phyloP scores from a whole-genome alignment of 2,797 vertebrate species.

The Tolypeutes matacus region DNA sequence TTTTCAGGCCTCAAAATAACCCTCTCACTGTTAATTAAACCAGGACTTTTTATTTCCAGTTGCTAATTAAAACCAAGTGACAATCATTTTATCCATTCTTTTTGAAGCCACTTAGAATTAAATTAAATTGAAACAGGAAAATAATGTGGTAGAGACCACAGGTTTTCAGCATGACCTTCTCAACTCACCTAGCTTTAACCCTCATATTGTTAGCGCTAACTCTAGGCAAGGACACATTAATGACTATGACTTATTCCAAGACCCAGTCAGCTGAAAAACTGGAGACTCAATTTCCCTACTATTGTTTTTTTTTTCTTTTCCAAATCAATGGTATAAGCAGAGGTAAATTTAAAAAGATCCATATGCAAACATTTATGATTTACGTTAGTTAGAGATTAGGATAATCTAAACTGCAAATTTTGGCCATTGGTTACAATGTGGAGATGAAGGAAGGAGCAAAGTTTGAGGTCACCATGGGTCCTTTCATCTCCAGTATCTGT shows the following conservation, averaged over 20 bases:
- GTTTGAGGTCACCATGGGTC: neutral
- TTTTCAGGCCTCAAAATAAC: constrained; percentile 59
- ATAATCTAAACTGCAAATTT: neutral
- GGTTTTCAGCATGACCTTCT: constrained; percentile 43
- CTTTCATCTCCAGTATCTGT: neutral
- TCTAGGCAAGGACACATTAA: neutral
- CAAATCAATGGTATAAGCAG: neutral
- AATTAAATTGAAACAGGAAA: constrained; percentile 76
- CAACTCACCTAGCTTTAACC: constrained; percentile 72
- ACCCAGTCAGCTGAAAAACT: constrained; percentile 25
- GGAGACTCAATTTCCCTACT: constrained; percentile 5
- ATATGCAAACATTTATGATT: neutral
- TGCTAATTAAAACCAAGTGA: constrained; percentile 73
- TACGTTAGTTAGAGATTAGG: neutral
- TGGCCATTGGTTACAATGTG: neutral
- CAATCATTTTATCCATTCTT: constrained; percentile 62
- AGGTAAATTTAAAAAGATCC: constrained; percentile 4
- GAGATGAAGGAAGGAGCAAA: neutral
- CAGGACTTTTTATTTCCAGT: neutral
- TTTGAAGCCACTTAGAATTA: constrained; percentile 78
- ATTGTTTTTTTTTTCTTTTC: neutral
- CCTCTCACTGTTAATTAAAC: constrained; percentile 66
- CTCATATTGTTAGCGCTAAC: constrained; percentile 13
- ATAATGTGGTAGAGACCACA: constrained; percentile 54
- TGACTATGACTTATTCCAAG: neutral